Evolutionary conservation across 2,797 vertebrate species (phyloP).

Genomic region (Podarcis lilfordi): DNA sequence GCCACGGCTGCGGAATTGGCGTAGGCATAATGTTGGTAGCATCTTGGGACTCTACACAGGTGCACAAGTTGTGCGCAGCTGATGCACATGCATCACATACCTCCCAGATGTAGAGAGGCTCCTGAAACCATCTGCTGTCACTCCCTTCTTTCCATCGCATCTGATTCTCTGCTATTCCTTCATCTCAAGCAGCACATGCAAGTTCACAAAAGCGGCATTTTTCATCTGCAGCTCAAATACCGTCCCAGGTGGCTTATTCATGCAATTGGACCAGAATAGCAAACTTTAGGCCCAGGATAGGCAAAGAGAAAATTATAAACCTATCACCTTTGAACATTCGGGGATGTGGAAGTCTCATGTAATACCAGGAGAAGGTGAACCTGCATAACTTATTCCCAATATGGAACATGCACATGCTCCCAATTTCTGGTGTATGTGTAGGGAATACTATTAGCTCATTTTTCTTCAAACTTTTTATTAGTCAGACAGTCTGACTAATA

Average conservation of each 20-base stretch:
- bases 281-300: neutral
- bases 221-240: no score
- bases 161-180: neutral
- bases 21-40: neutral
- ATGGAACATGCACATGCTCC: neutral
- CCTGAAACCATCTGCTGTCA: neutral
- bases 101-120: neutral
- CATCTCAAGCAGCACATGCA: neutral
- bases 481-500: no score
- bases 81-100: neutral
- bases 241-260: no score
- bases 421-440: neutral
- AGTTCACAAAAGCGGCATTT: neutral
- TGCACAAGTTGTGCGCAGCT: neutral
- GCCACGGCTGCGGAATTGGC: neutral
- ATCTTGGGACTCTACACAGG: neutral
- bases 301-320: neutral
- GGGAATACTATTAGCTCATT: neutral
- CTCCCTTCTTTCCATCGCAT: neutral
- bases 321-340: neutral
- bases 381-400: neutral
- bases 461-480: neutral
- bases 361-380: neutral
- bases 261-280: neutral
- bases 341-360: neutral